Evolutionary conservation across 1,140 invertebrate genomes (phyloP).

Genomic region (Drosophila teissieri): DNA sequence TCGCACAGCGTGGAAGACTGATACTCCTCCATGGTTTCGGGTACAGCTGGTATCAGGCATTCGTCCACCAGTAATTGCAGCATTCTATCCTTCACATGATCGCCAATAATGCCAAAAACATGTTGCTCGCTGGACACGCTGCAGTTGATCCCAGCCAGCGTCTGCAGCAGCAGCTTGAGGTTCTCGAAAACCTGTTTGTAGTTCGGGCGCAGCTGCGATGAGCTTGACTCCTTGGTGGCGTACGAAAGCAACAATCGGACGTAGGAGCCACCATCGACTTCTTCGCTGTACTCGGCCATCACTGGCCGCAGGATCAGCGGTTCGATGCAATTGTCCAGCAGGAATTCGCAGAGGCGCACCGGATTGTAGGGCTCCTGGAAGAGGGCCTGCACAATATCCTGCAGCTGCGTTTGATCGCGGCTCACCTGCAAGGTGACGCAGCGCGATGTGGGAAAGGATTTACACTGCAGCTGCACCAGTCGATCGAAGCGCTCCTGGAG

Average conservation of each 20-base stretch:
- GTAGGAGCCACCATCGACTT: constrained; percentile 19
- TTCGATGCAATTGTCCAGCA: constrained; percentile 77
- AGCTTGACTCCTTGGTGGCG: constrained; percentile 56
- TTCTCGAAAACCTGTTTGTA: constrained; percentile 88
- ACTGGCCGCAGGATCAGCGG: constrained; percentile 75
- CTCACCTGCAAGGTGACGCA: constrained; percentile 74
- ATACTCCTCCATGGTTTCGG: constrained; percentile 89
- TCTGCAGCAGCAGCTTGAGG: constrained; percentile 87
- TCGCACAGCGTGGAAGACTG: constrained; percentile 88
- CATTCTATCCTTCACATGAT: constrained; percentile 87
- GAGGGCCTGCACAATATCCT: constrained; percentile 74
- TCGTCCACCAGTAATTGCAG: constrained; percentile 89
- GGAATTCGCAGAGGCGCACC: constrained; percentile 62
- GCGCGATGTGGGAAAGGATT: constrained; percentile 73
- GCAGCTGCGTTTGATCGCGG: constrained; percentile 66
- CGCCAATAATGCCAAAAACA: constrained; percentile 88
- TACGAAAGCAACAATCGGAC: constrained; percentile 71
- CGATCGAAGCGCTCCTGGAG: constrained; percentile 73
- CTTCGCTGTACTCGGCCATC: constrained; percentile 66
- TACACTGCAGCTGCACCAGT: constrained; percentile 73
- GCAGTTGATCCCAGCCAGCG: constrained; percentile 87
- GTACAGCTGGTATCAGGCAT: constrained; percentile 91
- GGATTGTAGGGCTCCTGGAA: constrained; percentile 80
- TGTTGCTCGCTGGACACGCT: constrained; percentile 85
- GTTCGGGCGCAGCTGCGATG: constrained; percentile 55